A percentile compares a stretch with the other conserved stretches of the same genome.
phyloP scores from a whole-genome alignment of 2,888 invertebrate genomes.

The Eremobia ochroleuca region DNA sequence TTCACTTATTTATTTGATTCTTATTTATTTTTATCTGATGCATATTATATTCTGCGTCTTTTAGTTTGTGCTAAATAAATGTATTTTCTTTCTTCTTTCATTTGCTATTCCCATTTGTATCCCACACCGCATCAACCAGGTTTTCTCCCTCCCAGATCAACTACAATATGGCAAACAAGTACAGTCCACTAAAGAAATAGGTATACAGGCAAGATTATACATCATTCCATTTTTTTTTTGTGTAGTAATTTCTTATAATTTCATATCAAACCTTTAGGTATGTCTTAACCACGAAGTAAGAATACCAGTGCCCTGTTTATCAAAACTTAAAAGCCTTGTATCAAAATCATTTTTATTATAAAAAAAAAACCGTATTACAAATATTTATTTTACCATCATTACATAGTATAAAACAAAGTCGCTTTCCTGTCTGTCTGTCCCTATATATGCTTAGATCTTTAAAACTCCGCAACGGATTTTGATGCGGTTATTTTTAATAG shows the following conservation, averaged over 20 bases:
- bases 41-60: not conserved
- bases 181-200: conserved; percentile 3
- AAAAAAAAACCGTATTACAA: no score
- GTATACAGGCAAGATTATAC: not conserved
- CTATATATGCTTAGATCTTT: no score
- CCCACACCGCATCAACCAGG: conserved; percentile 30
- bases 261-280: not conserved
- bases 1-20: no score
- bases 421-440: no score
- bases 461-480: no score
- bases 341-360: no score
- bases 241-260: not conserved
- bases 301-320: no score
- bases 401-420: no score
- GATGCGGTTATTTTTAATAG: no score
- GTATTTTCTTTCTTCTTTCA: not conserved
- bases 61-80: not conserved
- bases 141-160: conserved; percentile 7
- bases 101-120: not conserved
- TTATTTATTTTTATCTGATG: no score
- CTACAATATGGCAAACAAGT: conserved; percentile 58
- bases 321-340: no score
- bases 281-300: not conserved
- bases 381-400: no score
- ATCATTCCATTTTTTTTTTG: not conserved